phyloP scores from a whole-genome alignment of 1,140 invertebrate species.

The Panulirus ornatus region DNA sequence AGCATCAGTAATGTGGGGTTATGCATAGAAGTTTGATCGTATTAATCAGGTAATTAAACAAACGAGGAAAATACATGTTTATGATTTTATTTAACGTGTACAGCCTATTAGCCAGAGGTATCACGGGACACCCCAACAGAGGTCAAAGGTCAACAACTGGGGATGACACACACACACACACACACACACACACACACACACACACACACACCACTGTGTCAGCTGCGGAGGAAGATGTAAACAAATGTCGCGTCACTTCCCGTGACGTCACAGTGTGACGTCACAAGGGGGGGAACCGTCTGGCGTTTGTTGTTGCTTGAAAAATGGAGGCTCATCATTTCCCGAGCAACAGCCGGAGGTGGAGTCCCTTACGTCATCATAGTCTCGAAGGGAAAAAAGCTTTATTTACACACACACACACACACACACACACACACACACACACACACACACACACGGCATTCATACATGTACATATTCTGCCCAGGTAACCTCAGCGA shows the following conservation, averaged over 20 bases:
- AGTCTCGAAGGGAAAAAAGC: not conserved
- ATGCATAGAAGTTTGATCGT: not conserved
- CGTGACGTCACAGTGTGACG: not conserved
- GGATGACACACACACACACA: constrained; percentile 8
- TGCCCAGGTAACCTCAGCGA: constrained; percentile 7
- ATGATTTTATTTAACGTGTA: constrained; percentile 37
- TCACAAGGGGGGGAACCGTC: not conserved
- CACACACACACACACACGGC: constrained; percentile 19
- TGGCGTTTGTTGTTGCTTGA: not conserved
- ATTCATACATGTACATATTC: not conserved
- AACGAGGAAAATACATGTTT: not conserved
- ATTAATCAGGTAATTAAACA: not conserved
- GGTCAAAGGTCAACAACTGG: constrained; percentile 18
- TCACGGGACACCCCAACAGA: not conserved
- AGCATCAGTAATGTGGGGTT: not conserved
- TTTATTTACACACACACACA: constrained; percentile 15
- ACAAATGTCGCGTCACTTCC: not conserved
- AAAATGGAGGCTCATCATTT: constrained; percentile 25
- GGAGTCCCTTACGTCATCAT: not conserved
- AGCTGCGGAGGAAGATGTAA: not conserved
- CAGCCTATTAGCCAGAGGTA: not conserved
- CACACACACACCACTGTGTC: not conserved
- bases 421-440: not conserved
- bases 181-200: constrained; percentile 29
- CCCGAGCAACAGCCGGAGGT: not conserved